Conservation (phyloP, 2,113 vertebrate genomes). For the Lampris megalopsis region DNA sequence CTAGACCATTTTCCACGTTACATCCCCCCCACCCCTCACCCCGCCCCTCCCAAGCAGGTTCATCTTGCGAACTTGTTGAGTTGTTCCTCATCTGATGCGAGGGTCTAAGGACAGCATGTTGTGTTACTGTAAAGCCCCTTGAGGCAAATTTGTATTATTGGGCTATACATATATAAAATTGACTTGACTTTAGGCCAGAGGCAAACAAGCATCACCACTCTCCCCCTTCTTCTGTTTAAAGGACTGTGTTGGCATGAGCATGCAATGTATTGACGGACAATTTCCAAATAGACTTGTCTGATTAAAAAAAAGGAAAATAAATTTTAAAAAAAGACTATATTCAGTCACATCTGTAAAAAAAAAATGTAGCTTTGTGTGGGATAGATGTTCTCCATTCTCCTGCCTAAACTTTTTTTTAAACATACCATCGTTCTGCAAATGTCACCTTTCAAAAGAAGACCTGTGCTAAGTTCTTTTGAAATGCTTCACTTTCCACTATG, state of each 20-base stretch:
- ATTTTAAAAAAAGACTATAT: slow-evolving; percentile 66
- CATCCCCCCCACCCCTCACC: not conserved
- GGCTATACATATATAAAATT: no score
- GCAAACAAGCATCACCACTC: slow-evolving; percentile 25
- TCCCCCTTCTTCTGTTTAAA: slow-evolving; percentile 8
- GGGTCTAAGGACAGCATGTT: no score
- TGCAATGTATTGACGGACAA: slow-evolving; percentile 66
- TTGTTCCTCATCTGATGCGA: no score
- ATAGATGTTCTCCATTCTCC: slow-evolving; percentile 41
- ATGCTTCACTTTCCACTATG: slow-evolving; percentile 72
- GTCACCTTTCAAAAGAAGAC: slow-evolving; percentile 25
- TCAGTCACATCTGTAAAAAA: slow-evolving; percentile 73
- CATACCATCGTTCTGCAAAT: slow-evolving; percentile 18
- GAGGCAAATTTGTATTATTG: no score
- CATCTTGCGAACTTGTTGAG: not conserved
- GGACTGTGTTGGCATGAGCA: slow-evolving; percentile 59
- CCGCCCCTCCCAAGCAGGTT: no score
- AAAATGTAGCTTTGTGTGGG: slow-evolving; percentile 56
- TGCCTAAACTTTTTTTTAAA: slow-evolving; percentile 11
- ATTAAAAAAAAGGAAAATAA: slow-evolving; percentile 59
- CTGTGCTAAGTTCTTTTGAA: slow-evolving; percentile 64
- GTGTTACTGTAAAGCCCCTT: no score
- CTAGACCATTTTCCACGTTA: slow-evolving; percentile 13
- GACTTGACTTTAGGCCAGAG: slow-evolving; percentile 5
- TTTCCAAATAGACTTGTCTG: slow-evolving; percentile 52